phyloP scores from a whole-genome alignment of 2,797 vertebrate genomes.

The Siniperca obscura region DNA sequence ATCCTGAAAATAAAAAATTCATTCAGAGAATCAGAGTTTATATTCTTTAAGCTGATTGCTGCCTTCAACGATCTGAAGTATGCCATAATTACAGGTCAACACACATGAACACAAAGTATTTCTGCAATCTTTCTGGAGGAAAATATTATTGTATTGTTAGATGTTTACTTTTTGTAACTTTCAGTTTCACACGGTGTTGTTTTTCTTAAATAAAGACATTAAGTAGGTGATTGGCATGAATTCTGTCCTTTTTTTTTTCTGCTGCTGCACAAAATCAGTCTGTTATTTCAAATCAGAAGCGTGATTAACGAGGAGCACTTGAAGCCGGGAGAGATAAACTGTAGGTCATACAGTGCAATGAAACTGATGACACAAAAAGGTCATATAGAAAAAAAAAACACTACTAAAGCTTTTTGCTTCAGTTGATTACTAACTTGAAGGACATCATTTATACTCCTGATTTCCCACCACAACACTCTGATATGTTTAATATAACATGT shows the following conservation, averaged over 20 bases:
- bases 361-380: not conserved
- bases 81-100: not conserved
- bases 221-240: not conserved
- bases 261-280: not conserved
- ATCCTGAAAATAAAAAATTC: slow-evolving; percentile 80
- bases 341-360: not conserved
- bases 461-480: no score
- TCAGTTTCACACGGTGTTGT: not conserved
- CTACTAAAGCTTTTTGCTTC: not conserved
- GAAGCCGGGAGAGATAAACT: not conserved
- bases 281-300: no score
- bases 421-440: not conserved
- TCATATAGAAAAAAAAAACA: no score
- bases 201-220: not conserved
- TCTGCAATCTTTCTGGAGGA: not conserved
- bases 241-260: not conserved
- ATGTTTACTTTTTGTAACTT: not conserved
- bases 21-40: not conserved
- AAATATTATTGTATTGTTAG: not conserved
- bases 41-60: not conserved
- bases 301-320: not conserved
- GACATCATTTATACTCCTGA: not conserved
- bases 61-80: no score
- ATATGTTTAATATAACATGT: not conserved
- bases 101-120: no score